Evolutionary conservation across 2,797 vertebrate species (phyloP).

Genomic region (Pempheris klunzingeri): DNA sequence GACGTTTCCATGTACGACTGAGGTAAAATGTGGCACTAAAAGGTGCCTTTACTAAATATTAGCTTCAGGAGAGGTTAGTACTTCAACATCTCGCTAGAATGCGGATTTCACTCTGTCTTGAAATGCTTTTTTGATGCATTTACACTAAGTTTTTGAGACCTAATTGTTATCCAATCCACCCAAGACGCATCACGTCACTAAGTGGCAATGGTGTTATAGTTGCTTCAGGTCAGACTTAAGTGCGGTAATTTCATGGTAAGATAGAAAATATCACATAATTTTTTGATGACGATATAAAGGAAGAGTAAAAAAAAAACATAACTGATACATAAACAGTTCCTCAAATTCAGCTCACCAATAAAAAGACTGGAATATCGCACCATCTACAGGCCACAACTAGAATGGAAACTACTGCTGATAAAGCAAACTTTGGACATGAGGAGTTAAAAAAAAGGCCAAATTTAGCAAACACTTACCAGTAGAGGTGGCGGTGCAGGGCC

Average conservation of each 20-base stretch:
- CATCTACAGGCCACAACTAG: constrained; percentile 55
- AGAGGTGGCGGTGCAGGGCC: constrained; percentile 92
- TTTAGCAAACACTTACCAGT: constrained; percentile 84
- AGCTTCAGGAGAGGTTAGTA: too few species aligned
- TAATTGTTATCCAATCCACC: too few species aligned
- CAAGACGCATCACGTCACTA: neutral
- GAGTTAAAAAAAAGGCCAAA: neutral
- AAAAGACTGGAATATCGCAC: constrained; percentile 31
- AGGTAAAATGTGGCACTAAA: too few species aligned
- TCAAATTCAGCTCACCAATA: neutral
- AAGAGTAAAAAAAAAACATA: neutral
- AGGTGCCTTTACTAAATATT: too few species aligned
- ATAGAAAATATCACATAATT: neutral
- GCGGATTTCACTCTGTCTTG: neutral
- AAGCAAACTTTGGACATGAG: neutral
- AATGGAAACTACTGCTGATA: constrained; percentile 15
- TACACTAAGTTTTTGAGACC: neutral
- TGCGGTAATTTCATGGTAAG: neutral
- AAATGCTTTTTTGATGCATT: neutral
- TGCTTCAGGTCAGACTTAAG: neutral
- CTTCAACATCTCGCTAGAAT: neutral
- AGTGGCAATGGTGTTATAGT: neutral
- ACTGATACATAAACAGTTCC: neutral
- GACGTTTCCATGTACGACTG: too few species aligned
- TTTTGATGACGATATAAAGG: neutral